These are phyloP conservation scores for Odontothrips loti DNA, from an alignment of 2,888 invertebrate genomes.

Conservation along the genomic window DNA sequence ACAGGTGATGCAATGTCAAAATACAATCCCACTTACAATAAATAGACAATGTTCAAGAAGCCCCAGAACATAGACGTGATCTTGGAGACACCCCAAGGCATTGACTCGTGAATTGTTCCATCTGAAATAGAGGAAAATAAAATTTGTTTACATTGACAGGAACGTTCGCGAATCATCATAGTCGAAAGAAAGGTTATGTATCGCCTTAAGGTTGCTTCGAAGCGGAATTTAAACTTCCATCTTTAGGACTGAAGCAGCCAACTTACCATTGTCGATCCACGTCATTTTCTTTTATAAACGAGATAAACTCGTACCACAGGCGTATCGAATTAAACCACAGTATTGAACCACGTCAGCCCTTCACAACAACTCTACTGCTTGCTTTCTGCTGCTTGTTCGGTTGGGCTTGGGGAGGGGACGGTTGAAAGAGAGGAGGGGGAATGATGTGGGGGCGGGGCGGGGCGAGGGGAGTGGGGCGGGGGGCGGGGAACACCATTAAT, in stretches of 20 bases:
- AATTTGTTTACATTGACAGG: not conserved
- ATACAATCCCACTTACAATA: not conserved
- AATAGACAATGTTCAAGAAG: not conserved
- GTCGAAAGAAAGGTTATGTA: not conserved
- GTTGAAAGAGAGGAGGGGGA: no score
- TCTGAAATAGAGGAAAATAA: not conserved
- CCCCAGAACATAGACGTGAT: not conserved
- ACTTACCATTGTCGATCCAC: not conserved
- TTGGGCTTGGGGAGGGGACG: no score
- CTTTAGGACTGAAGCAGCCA: not conserved
- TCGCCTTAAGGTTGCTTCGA: not conserved
- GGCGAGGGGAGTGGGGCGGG: no score
- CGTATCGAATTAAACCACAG: not conserved
- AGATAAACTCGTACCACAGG: not conserved
- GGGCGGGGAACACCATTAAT: no score
- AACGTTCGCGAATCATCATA: not conserved
- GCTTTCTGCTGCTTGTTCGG: not conserved
- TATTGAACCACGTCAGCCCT: not conserved
- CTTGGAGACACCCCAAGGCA: conserved; percentile 5
- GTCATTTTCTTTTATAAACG: not conserved
- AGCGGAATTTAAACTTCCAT: not conserved
- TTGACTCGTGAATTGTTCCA: not conserved
- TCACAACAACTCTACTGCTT: not conserved
- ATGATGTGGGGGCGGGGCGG: no score
- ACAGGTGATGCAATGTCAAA: not conserved